Conservation (phyloP, 1,140 invertebrate species). For the Drosophila punjabiensis region DNA sequence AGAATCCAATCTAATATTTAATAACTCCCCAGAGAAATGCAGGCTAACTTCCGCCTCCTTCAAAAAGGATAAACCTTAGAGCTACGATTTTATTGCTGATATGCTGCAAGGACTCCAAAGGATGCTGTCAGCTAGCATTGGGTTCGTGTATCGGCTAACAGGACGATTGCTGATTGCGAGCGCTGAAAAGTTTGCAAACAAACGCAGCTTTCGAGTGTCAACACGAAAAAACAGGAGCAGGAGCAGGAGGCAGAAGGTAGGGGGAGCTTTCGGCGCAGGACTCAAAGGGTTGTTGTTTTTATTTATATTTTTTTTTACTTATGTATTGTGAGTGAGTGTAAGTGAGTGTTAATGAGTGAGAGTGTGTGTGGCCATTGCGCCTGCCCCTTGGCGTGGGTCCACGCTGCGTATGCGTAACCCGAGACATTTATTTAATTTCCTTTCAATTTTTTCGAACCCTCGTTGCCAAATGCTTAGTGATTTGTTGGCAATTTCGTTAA, state of each 20-base stretch:
- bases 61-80: too few species aligned
- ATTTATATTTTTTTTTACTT: neutral
- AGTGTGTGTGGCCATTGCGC: conserved; percentile 48
- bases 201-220: conserved; percentile 62
- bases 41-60: too few species aligned
- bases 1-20: neutral
- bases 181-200: conserved; percentile 62
- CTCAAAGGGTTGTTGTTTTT: conserved; percentile 60
- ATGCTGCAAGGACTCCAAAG: conserved; percentile 17
- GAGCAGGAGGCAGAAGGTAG: conserved; percentile 1
- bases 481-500: conserved; percentile 55
- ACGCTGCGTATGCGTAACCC: conserved; percentile 67
- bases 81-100: neutral
- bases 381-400: conserved; percentile 8
- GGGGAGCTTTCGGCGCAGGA: conserved; percentile 52
- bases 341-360: conserved; percentile 23
- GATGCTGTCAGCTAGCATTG: conserved; percentile 2
- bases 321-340: neutral
- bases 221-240: neutral
- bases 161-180: conserved; percentile 7
- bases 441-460: conserved; percentile 15
- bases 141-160: conserved; percentile 62
- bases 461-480: neutral
- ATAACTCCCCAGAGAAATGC: neutral
- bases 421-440: conserved; percentile 51